Conservation (phyloP, 2,797 vertebrate species). For the Sardinella longiceps region DNA sequence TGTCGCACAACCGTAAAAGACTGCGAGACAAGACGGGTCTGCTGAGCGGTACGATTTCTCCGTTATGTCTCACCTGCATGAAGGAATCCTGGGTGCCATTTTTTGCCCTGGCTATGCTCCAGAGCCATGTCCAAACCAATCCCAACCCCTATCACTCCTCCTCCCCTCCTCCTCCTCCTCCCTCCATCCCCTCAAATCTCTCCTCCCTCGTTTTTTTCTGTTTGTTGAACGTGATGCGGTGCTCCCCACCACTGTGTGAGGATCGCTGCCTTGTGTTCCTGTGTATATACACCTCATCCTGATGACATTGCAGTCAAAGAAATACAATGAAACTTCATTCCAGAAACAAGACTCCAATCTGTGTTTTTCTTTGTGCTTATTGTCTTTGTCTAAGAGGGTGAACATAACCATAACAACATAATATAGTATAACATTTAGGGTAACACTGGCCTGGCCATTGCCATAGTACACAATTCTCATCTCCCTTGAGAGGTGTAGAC, state of each 20-base stretch:
- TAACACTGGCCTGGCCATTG: too few relatives aligned
- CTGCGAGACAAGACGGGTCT: conserved; percentile 37
- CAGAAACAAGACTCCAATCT: conserved; percentile 39
- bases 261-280: conserved; percentile 64
- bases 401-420: too few relatives aligned
- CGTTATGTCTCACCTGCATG: conserved; percentile 78
- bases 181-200: background rate
- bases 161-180: background rate
- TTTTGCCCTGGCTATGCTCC: conserved; percentile 65
- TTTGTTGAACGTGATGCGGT: background rate
- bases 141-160: too few relatives aligned
- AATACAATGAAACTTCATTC: conserved; percentile 58
- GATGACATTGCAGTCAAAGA: conserved; percentile 73
- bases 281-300: conserved; percentile 84
- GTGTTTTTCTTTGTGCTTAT: conserved; percentile 26
- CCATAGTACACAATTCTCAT: too few relatives aligned
- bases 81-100: conserved; percentile 72
- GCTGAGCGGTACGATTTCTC: conserved; percentile 64
- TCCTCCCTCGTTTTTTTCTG: conserved; percentile 5
- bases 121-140: conserved; percentile 57
- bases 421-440: too few relatives aligned
- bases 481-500: too few relatives aligned
- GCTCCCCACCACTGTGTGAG: background rate
- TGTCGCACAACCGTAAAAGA: background rate
- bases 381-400: background rate